phyloP scores from a whole-genome alignment of 2,797 vertebrate genomes.

The Danio albolineatus region DNA sequence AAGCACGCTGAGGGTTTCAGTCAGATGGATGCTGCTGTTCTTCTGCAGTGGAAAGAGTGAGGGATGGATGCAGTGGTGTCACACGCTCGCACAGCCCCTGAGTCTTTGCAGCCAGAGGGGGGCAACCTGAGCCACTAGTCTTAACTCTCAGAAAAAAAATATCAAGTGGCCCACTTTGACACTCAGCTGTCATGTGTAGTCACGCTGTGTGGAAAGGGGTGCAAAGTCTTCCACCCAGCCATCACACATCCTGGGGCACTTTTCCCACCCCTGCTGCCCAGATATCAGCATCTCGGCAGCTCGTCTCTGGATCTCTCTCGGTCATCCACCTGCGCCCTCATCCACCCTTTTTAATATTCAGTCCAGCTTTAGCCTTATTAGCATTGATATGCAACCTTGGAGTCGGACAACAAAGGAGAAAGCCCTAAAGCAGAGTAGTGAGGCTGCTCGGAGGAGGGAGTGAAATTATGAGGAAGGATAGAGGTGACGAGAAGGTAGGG shows the following conservation, averaged over 20 bases:
- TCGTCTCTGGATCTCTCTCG: constrained; percentile 37
- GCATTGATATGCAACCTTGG: constrained; percentile 82
- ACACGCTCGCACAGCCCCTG: background rate
- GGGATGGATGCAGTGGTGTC: constrained; percentile 37
- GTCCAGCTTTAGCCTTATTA: constrained; percentile 69
- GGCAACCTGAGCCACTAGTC: constrained; percentile 35
- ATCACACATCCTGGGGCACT: constrained; percentile 61
- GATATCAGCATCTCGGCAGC: constrained; percentile 44
- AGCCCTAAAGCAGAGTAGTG: constrained; percentile 54
- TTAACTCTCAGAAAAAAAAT: constrained; percentile 66
- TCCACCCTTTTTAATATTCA: constrained; percentile 62
- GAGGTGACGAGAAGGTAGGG: constrained; percentile 14
- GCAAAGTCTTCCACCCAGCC: constrained; percentile 56
- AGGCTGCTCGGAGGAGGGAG: constrained; percentile 34
- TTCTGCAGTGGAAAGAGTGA: constrained; percentile 39
- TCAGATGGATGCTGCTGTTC: constrained; percentile 35
- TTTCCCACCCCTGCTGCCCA: constrained; percentile 59
- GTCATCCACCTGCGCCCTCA: constrained; percentile 58
- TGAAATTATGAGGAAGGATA: constrained; percentile 29
- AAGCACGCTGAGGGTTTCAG: constrained; percentile 5
- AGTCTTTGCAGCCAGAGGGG: constrained; percentile 34
- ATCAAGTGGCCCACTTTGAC: constrained; percentile 71
- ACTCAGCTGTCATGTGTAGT: constrained; percentile 61
- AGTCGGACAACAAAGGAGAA: constrained; percentile 67
- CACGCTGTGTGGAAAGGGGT: constrained; percentile 47